phyloP scores from a whole-genome alignment of 2,888 invertebrate genomes.

The Coenonympha glycerion region DNA sequence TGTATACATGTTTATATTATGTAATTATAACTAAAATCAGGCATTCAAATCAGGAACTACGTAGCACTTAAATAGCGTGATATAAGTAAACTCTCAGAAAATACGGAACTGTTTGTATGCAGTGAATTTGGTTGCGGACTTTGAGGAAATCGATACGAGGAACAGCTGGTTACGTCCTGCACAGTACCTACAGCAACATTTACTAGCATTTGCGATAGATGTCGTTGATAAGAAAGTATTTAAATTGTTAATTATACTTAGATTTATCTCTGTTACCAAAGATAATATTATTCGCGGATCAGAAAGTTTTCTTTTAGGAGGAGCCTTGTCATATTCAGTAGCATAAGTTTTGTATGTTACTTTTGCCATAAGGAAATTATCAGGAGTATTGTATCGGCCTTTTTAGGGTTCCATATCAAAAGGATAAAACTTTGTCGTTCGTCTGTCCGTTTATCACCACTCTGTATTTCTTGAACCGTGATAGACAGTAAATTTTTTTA shows the following conservation, averaged over 20 bases:
- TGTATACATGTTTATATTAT: not conserved
- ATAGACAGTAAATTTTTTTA: too few species aligned
- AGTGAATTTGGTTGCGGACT: conserved; percentile 54
- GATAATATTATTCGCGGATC: not conserved
- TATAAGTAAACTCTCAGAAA: conserved; percentile 5
- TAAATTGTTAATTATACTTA: not conserved
- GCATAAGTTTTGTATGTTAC: not conserved
- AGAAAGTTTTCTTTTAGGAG: too few species aligned
- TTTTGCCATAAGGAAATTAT: not conserved
- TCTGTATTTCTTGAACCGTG: too few species aligned
- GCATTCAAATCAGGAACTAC: too few species aligned
- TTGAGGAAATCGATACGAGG: conserved; percentile 51
- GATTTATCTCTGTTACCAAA: not conserved
- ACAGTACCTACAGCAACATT: conserved; percentile 2
- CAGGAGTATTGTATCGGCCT: not conserved
- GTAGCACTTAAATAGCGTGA: not conserved
- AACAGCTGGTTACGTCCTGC: conserved; percentile 53
- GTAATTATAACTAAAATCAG: not conserved
- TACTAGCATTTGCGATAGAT: conserved; percentile 33
- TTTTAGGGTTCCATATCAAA: too few species aligned
- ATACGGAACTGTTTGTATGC: conserved; percentile 40
- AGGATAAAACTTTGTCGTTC: too few species aligned
- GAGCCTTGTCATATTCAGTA: not conserved
- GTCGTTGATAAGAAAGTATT: conserved; percentile 32
- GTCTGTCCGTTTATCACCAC: too few species aligned